Evolutionary conservation across 1,140 invertebrate genomes (phyloP).

Genomic region (Camponotus vicinus): DNA sequence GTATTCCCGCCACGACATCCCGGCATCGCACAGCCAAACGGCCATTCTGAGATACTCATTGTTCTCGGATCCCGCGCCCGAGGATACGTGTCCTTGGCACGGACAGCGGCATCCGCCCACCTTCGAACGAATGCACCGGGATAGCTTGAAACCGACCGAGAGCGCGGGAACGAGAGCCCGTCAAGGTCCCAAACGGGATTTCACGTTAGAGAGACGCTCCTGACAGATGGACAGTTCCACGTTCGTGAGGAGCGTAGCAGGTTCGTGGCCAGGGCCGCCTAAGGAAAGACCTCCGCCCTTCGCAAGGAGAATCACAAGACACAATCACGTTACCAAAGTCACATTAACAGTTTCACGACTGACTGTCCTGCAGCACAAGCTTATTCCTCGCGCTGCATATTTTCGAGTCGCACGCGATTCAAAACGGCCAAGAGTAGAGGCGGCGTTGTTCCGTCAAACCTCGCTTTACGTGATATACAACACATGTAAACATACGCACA

Average conservation of each 20-base stretch:
- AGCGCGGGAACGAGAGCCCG: constrained; percentile 57
- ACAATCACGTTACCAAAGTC: constrained; percentile 11
- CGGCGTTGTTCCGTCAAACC: constrained; percentile 10
- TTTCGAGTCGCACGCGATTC: not conserved
- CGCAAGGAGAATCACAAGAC: constrained; percentile 35
- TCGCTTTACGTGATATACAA: constrained; percentile 12
- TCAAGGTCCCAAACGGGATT: constrained; percentile 64
- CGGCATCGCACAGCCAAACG: constrained; percentile 56
- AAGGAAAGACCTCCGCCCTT: constrained; percentile 31
- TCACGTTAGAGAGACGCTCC: constrained; percentile 43
- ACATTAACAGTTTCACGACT: constrained; percentile 30
- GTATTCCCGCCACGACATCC: constrained; percentile 71
- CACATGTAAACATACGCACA: not conserved
- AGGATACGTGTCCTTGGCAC: constrained; percentile 69
- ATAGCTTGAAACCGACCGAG: constrained; percentile 40
- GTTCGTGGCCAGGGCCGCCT: constrained; percentile 28
- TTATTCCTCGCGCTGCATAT: not conserved
- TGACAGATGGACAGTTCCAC: constrained; percentile 48
- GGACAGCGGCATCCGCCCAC: constrained; percentile 74
- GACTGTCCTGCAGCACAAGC: not conserved
- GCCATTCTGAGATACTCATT: constrained; percentile 74
- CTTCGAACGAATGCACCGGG: constrained; percentile 62
- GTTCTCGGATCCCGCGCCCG: constrained; percentile 68
- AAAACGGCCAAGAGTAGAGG: not conserved
- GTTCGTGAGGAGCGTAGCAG: constrained; percentile 46